phyloP scores from a whole-genome alignment of 2,888 invertebrate species.

The Tetrapedia diversipes region DNA sequence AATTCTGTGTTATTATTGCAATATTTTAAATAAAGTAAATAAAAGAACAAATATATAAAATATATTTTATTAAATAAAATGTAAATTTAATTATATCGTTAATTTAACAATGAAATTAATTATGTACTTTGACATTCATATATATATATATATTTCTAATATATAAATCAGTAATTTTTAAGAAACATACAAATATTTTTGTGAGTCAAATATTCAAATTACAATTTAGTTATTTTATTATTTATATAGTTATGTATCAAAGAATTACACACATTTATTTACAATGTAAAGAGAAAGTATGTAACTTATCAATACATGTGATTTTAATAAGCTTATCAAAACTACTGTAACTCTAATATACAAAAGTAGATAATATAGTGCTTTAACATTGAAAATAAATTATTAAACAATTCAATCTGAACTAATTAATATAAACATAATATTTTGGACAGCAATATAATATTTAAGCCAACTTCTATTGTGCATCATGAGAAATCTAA shows the following conservation, averaged over 20 bases:
- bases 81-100: neutral
- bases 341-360: slow-evolving; percentile 14
- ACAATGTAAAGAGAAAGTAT: slow-evolving; percentile 1
- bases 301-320: neutral
- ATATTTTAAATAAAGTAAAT: too few species aligned
- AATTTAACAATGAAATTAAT: too few species aligned
- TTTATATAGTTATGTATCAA: slow-evolving; percentile 16
- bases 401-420: neutral
- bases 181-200: neutral
- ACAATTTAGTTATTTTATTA: slow-evolving; percentile 14
- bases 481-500: too few species aligned
- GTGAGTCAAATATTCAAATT: neutral
- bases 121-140: too few species aligned
- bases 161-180: neutral
- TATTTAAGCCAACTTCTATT: too few species aligned
- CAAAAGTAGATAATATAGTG: slow-evolving; percentile 6
- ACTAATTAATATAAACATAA: neutral
- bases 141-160: neutral
- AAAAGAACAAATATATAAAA: neutral
- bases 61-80: neutral
- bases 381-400: neutral
- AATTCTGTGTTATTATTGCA: too few species aligned
- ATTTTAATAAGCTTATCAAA: slow-evolving; percentile 1
- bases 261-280: neutral
- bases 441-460: too few species aligned